A percentile compares a stretch with the other conserved stretches of the same genome.
These are phyloP conservation scores for Chaenogobius annularis DNA, from an alignment of 2,113 vertebrate genomes.

Conservation along the genomic window DNA sequence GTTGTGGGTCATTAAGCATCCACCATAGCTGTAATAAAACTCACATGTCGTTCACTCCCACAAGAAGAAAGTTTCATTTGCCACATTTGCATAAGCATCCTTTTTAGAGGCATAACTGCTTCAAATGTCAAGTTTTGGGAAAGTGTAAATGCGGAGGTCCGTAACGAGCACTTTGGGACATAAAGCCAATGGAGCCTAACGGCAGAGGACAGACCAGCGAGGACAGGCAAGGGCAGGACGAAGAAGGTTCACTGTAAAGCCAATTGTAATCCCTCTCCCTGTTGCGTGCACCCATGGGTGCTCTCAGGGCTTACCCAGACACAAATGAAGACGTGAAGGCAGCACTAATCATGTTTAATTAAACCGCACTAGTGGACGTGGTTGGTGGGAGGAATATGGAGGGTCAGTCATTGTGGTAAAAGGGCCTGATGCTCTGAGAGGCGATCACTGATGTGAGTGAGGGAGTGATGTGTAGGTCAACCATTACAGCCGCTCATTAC, in stretches of 20 bases:
- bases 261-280: constrained; percentile 44
- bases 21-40: constrained; percentile 65
- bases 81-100: constrained; percentile 55
- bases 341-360: constrained; percentile 64
- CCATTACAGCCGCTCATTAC: constrained; percentile 10
- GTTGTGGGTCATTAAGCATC: constrained; percentile 67
- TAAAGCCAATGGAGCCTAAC: constrained; percentile 43
- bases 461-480: constrained; percentile 23
- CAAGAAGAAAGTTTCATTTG: constrained; percentile 49
- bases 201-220: constrained; percentile 43
- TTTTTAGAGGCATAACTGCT: constrained; percentile 37
- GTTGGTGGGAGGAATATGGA: constrained; percentile 32
- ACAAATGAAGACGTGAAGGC: constrained; percentile 47
- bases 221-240: constrained; percentile 57
- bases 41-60: constrained; percentile 47
- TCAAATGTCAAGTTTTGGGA: constrained; percentile 49
- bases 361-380: constrained; percentile 42
- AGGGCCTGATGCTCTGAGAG: constrained; percentile 23
- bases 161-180: constrained; percentile 44
- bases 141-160: constrained; percentile 38
- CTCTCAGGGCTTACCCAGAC: constrained; percentile 55
- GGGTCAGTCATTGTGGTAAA: constrained; percentile 33
- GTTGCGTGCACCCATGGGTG: constrained; percentile 51
- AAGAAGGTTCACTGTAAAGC: constrained; percentile 35
- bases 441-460: neutral